Evolutionary conservation across 2,797 vertebrate genomes (phyloP).

Genomic region (Trachurus trachurus): DNA sequence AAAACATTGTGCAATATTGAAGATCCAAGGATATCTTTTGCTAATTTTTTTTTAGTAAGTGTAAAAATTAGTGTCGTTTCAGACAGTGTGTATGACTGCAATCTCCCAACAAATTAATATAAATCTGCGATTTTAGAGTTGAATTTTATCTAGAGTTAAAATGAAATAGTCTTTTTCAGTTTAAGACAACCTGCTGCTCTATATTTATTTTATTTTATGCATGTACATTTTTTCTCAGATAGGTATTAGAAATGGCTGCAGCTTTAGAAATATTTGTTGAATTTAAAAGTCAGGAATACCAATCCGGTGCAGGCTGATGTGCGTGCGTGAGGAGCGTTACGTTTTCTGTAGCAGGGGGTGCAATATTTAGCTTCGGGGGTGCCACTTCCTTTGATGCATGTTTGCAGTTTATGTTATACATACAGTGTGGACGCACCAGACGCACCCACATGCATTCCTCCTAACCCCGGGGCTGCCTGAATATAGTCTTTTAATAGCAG

Average conservation of each 20-base stretch:
- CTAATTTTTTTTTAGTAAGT: too few relatives aligned
- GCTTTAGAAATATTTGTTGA: conserved; percentile 7
- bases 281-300: conserved; percentile 14
- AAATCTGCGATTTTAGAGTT: not conserved
- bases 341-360: conserved; percentile 28
- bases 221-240: not conserved
- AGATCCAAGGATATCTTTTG: too few relatives aligned
- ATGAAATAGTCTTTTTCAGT: not conserved
- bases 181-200: not conserved
- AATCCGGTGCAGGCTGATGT: not conserved
- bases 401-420: conserved; percentile 67
- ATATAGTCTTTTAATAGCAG: conserved; percentile 71
- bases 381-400: conserved; percentile 63
- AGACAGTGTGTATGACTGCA: not conserved
- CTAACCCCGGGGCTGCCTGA: conserved; percentile 58
- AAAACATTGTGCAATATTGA: too few relatives aligned
- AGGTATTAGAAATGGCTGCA: conserved; percentile 12
- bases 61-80: not conserved
- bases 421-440: conserved; percentile 56
- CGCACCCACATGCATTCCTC: conserved; percentile 71
- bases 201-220: not conserved
- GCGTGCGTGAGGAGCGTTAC: conserved; percentile 35
- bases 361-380: conserved; percentile 46
- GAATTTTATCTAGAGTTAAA: not conserved
- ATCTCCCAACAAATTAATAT: not conserved